Base-by-base conservation (phyloP, 2,797 vertebrate species). In the Borostomias antarcticus region DNA sequence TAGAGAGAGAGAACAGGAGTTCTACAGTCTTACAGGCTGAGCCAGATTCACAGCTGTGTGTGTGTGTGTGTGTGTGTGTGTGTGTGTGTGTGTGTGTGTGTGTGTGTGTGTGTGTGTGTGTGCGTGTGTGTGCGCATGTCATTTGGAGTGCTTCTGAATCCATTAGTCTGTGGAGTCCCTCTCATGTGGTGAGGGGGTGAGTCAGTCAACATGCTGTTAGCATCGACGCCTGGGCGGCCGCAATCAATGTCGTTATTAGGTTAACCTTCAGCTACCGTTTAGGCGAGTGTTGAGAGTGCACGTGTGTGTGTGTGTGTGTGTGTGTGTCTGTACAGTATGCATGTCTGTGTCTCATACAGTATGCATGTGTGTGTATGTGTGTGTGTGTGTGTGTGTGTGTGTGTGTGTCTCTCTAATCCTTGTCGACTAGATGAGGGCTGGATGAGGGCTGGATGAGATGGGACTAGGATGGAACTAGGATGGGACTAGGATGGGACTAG, bases 181-280 rank as follows among this genome's bases (percentile, higher is more conserved):
- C 45, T 2, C 8, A 68, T 53, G 71, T 79, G 76, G 74, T 64
- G 2, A 10, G 63, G 11, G 50, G 57, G 19, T 79, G 70, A 78
- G 30, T 33, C 2, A 54, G 79, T 78, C 76, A 80, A 62, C 48
- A 51, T 63, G 63, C 66, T 59, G 77, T 84, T 82, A 83, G 77
- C 70, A 6, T 62, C 0, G 79, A 82, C 71, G 23, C 52, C 65
- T 66, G 52, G 64, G 50, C 62, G 67, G 67, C 62, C 43, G 58
- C 53, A 43, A 62, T 58, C 73, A 54, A 33, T 77, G 47, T 57
- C 72, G 61, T 81, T 77, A 85, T 81, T 77, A 70, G 62, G 59
- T 76, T 76, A 75, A 76, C 80, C 71, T 85, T 77, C 66, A 67
- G 53, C 66, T 48, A 15, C 29, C 9, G 19, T 19, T 30, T 21